Conservation (phyloP, 2,797 vertebrate genomes). For the Acipenser transmontanus region DNA sequence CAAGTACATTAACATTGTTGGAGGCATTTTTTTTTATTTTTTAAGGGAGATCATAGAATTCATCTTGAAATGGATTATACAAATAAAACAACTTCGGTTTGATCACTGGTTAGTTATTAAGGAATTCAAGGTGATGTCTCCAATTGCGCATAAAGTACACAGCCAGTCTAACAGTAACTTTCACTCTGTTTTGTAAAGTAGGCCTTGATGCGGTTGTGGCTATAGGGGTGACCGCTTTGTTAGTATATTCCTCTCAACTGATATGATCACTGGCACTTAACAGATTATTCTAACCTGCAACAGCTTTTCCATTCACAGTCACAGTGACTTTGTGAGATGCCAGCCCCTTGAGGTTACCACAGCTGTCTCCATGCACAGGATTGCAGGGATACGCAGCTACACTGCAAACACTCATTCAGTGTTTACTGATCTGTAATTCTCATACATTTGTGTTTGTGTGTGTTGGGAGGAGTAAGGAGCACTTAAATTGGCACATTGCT, state of each 20-base stretch:
- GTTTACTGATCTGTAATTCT: conserved; percentile 17
- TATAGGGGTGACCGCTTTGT: not conserved
- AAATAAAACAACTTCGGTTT: no score
- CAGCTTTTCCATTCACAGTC: conserved; percentile 14
- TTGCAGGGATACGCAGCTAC: conserved; percentile 12
- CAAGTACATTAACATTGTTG: no score
- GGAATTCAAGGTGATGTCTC: no score
- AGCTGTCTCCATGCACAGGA: conserved; percentile 1
- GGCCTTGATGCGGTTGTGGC: not conserved
- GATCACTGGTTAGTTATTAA: no score
- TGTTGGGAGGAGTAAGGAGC: not conserved
- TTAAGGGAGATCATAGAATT: no score
- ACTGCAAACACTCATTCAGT: conserved; percentile 11
- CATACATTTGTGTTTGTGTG: not conserved
- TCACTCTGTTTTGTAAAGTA: not conserved
- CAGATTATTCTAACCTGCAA: conserved; percentile 7
- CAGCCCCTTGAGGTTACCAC: conserved; percentile 3
- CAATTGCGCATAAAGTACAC: no score
- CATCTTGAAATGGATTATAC: no score
- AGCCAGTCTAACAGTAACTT: no score
- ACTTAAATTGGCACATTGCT: not conserved
- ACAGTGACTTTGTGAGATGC: conserved; percentile 4
- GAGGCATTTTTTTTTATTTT: no score
- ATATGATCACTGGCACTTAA: not conserved
- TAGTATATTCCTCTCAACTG: not conserved